Percentiles rank a stretch among this genome's conserved stretches.
Evolutionary conservation across 2,113 vertebrate genomes (phyloP).

Genomic region (Sciurus niger): DNA sequence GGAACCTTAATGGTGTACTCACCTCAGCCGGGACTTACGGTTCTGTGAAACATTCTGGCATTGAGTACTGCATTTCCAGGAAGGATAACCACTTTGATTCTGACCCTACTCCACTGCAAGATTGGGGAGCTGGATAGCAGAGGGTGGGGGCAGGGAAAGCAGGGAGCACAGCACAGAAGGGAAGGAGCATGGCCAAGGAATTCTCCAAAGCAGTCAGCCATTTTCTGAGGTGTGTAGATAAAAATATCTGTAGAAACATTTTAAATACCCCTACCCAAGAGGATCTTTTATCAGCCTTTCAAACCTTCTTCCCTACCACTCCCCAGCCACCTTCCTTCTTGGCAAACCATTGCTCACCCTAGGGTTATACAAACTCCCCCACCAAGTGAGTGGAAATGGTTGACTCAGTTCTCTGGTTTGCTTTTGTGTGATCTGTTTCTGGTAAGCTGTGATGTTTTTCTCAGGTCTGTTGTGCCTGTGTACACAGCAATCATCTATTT

Average conservation of each 20-base stretch:
- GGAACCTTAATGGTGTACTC: background rate
- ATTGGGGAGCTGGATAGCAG: background rate
- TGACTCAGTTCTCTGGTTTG: constrained; percentile 72
- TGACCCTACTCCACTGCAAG: background rate
- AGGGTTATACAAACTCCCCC: constrained; percentile 59
- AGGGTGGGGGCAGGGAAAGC: background rate
- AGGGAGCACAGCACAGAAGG: background rate
- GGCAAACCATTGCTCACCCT: constrained; percentile 43
- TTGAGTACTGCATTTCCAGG: background rate
- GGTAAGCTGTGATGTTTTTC: constrained; percentile 63
- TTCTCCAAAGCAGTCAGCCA: background rate
- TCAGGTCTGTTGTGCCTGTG: constrained; percentile 21
- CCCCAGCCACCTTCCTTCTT: background rate
- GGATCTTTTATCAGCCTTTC: constrained; percentile 23
- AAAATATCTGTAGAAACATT: constrained; percentile 31
- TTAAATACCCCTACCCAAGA: background rate
- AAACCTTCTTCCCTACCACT: background rate
- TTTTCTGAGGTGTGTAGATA: constrained; percentile 18
- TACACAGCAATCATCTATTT: constrained; percentile 47
- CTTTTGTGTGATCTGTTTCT: constrained; percentile 73
- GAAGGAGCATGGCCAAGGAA: background rate
- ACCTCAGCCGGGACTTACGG: fast-evolving
- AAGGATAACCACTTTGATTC: constrained; percentile 9
- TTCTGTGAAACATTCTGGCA: background rate
- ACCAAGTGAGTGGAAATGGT: constrained; percentile 63